These are phyloP conservation scores for Hemicentrotus pulcherrimus DNA, from an alignment of 35 echinoderm and acorn worm species.

Conservation along the genomic window DNA sequence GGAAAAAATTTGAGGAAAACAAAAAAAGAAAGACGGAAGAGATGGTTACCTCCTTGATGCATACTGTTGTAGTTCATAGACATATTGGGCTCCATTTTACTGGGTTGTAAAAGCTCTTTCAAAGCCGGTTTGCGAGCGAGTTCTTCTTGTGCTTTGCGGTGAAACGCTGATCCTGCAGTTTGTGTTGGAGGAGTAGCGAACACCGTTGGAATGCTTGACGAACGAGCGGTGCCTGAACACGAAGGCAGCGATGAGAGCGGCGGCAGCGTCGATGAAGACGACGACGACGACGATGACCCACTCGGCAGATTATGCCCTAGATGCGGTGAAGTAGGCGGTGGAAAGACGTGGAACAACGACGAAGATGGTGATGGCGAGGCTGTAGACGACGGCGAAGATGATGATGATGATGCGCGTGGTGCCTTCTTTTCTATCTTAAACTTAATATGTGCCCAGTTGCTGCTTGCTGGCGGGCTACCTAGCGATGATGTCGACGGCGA, in stretches of 20 bases:
- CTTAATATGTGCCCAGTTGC: constrained; percentile 42
- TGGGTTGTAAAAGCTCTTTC: constrained; percentile 24
- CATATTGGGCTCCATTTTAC: constrained; percentile 39
- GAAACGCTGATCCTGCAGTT: constrained; percentile 15
- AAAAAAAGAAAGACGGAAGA: background rate
- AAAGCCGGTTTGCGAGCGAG: constrained; percentile 38
- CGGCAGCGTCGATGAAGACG: constrained; percentile 20
- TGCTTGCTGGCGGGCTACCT: constrained; percentile 30
- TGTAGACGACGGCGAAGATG: background rate
- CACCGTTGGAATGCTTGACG: constrained; percentile 48
- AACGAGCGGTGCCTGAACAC: background rate
- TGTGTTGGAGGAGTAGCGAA: constrained; percentile 43
- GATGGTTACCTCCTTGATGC: constrained; percentile 24
- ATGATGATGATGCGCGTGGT: constrained; percentile 3
- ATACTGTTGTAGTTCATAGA: constrained; percentile 33
- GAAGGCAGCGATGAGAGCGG: constrained; percentile 22
- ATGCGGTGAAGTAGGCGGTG: constrained; percentile 11
- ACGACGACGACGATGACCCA: background rate
- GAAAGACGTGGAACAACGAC: constrained; percentile 40
- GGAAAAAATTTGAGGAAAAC: background rate
- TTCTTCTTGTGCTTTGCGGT: constrained; percentile 33
- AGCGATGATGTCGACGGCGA: constrained; percentile 33
- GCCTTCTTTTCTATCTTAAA: constrained; percentile 31
- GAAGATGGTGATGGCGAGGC: background rate
- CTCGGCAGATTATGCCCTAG: background rate